A percentile compares a stretch with the other conserved stretches of the same genome.
Evolutionary conservation across 2,113 vertebrate genomes (phyloP).

Genomic region (Erythrolamprus reginae): DNA sequence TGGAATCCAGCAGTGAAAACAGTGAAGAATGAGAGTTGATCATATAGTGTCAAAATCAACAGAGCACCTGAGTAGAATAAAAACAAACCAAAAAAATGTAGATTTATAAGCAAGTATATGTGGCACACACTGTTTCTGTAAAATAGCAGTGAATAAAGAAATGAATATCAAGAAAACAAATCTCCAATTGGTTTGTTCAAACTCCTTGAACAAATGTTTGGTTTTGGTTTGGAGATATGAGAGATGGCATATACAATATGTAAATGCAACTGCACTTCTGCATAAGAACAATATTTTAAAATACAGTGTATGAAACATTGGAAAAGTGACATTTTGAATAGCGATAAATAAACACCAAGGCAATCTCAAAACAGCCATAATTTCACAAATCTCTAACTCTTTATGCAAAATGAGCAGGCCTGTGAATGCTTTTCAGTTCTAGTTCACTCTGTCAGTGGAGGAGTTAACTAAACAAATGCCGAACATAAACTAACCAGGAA

Average conservation of each 20-base stretch:
- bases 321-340: background rate
- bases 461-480: background rate
- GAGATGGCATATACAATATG: background rate
- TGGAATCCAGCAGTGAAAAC: background rate
- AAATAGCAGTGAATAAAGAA: background rate
- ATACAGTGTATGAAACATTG: background rate
- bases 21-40: background rate
- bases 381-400: background rate
- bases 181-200: background rate
- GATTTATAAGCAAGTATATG: background rate
- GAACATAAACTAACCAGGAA: background rate
- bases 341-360: background rate
- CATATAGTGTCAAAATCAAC: background rate
- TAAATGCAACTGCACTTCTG: background rate
- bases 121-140: background rate
- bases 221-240: background rate
- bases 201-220: background rate
- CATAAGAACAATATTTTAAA: background rate
- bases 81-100: background rate
- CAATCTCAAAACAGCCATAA: background rate
- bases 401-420: background rate
- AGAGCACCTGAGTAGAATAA: background rate
- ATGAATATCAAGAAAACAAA: background rate
- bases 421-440: background rate
- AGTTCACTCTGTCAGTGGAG: background rate